Percentiles rank a stretch among this genome's conserved stretches.
These are phyloP conservation scores for Chloroclystis v-ata DNA, from an alignment of 2,888 invertebrate species.

Conservation along the genomic window DNA sequence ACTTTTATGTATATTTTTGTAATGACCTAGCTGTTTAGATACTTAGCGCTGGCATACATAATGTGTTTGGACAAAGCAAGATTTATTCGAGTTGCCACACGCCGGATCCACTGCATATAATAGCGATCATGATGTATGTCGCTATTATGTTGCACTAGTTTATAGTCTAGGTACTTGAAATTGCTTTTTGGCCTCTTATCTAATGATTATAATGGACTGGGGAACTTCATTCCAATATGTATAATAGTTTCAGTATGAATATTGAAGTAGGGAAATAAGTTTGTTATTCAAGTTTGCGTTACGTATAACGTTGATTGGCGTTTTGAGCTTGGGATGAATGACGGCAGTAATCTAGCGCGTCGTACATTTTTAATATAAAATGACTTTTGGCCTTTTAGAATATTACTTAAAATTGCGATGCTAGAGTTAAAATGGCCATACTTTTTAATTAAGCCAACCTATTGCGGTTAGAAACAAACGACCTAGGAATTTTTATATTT, in stretches of 20 bases:
- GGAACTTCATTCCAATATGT: neutral
- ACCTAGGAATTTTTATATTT: too few species aligned
- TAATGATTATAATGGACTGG: neutral
- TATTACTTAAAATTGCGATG: too few species aligned
- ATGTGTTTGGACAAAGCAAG: conserved; percentile 62
- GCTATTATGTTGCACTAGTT: conserved; percentile 15
- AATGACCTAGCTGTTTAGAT: conserved; percentile 6
- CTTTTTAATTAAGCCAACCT: too few species aligned
- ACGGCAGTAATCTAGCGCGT: too few species aligned
- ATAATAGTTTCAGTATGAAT: neutral
- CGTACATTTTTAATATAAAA: too few species aligned
- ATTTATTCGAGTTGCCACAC: conserved; percentile 55
- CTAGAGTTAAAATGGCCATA: too few species aligned
- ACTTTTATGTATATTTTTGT: too few species aligned
- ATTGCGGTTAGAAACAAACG: too few species aligned
- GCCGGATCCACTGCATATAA: conserved; percentile 36
- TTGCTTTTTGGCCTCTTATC: conserved; percentile 17
- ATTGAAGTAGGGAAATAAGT: too few species aligned
- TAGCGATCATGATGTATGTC: conserved; percentile 22
- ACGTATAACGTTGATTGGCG: too few species aligned
- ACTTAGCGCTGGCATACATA: conserved; percentile 57
- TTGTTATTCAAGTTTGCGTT: neutral
- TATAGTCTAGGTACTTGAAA: conserved; percentile 17
- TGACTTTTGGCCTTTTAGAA: too few species aligned
- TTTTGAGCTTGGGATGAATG: too few species aligned